Conservation (phyloP, 2,797 vertebrate genomes). For the Danio jaintianensis region DNA sequence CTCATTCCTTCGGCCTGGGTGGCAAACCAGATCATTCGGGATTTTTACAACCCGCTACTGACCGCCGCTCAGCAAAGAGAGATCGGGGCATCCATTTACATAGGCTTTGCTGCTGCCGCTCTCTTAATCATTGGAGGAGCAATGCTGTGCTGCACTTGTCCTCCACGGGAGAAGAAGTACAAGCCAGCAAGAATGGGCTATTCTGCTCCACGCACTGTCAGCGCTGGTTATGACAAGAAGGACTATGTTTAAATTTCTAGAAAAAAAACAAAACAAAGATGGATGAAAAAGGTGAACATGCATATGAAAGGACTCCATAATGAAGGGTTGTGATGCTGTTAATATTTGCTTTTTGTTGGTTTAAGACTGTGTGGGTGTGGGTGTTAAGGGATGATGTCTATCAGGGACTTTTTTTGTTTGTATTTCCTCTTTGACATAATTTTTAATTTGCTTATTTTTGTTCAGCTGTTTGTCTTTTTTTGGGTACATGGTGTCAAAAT, state of each 20-base stretch:
- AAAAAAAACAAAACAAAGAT: constrained; percentile 24
- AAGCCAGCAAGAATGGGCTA: constrained; percentile 84
- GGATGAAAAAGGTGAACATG: constrained; percentile 41
- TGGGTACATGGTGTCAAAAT: not conserved
- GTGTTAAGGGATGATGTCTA: not conserved
- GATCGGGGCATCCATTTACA: constrained; percentile 87
- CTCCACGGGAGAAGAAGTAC: constrained; percentile 87
- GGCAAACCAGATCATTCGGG: constrained; percentile 82
- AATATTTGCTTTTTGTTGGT: constrained; percentile 54
- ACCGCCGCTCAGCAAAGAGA: constrained; percentile 80
- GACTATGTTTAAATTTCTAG: constrained; percentile 87
- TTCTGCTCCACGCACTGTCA: constrained; percentile 82
- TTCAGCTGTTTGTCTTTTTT: not conserved
- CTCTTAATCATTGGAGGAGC: constrained; percentile 88
- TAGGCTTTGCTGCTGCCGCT: constrained; percentile 86
- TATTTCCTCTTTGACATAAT: not conserved
- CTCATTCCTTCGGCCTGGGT: constrained; percentile 93
- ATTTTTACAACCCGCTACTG: constrained; percentile 88
- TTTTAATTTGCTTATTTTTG: not conserved
- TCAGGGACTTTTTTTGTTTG: constrained; percentile 5
- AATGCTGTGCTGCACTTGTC: constrained; percentile 91
- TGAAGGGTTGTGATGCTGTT: constrained; percentile 71
- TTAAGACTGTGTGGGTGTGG: constrained; percentile 19
- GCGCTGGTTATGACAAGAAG: constrained; percentile 87
- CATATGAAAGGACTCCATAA: constrained; percentile 76